These are phyloP conservation scores for Calyptommatus sinebrachiatus DNA, from an alignment of 2,113 vertebrate genomes.

Conservation along the genomic window DNA sequence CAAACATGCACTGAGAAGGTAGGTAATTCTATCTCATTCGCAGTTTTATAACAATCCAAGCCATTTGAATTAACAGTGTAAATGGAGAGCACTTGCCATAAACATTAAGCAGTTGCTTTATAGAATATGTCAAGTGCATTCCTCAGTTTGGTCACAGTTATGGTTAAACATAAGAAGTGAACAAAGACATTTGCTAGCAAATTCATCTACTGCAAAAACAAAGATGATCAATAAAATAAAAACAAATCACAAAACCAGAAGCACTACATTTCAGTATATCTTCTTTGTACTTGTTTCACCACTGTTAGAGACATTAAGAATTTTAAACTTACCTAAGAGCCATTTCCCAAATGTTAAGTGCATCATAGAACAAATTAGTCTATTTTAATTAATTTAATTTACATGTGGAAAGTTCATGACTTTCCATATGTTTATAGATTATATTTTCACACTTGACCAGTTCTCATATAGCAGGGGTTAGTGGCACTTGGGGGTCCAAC, in stretches of 20 bases:
- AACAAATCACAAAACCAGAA: slow-evolving; percentile 21
- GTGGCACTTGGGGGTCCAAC: background rate
- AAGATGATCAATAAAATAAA: slow-evolving; percentile 50
- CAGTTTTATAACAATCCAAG: slow-evolving; percentile 68
- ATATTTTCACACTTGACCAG: background rate
- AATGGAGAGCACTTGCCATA: slow-evolving; percentile 69
- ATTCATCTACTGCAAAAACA: slow-evolving; percentile 49
- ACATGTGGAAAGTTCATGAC: background rate
- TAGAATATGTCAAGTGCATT: slow-evolving; percentile 73
- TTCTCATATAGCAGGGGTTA: background rate
- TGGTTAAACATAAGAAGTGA: slow-evolving; percentile 62
- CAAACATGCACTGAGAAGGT: slow-evolving; percentile 65
- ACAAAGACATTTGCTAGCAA: slow-evolving; percentile 55
- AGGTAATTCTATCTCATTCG: slow-evolving; percentile 71
- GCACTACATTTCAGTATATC: slow-evolving; percentile 19
- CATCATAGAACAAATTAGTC: background rate
- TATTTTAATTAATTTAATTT: background rate
- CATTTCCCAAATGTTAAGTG: background rate
- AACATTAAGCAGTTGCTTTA: slow-evolving; percentile 72
- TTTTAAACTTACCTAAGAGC: background rate
- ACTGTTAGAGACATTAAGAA: slow-evolving; percentile 16
- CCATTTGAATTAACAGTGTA: slow-evolving; percentile 72
- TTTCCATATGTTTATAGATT: background rate
- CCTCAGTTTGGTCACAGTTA: slow-evolving; percentile 80
- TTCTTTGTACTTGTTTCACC: background rate